Evolutionary conservation across 2,797 vertebrate species (phyloP), one percentile per base, ranked within the genome.

Genomic region (Miichthys miiuy): DNA sequence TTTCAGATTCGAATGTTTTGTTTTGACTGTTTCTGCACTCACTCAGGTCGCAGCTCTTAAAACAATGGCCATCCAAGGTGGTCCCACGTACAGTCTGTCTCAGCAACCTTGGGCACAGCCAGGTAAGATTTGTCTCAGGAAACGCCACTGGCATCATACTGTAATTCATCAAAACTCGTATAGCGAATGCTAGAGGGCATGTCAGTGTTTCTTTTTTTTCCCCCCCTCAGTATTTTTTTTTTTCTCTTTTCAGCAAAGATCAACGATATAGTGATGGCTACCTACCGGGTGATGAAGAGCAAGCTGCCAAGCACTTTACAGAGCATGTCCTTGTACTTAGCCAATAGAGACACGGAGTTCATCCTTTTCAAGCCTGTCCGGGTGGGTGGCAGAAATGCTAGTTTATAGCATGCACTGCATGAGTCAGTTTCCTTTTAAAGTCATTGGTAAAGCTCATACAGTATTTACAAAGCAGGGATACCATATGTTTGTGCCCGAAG

Each of bases 71-170:
- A 96, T 94, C 81, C 96, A 98, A 90, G 98, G 97, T 85, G 98
- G 98, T 42, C 98, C 98, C 58, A 97, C 92, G 0, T 99, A 99
- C 85, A 97, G 93, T 71, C 95, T 99, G 56, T 95, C 97, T 5
- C 96, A 98, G 89, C 98, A 99, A 76, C 97, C 98, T 56, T 99
- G 98, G 98, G 98, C 98, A 0, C 98, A 99, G 77, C 97, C 98
- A 93, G 97, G 98, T 99, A 95, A 89, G 89, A 88, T 85, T 84
- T 82, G 83, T 88, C 83, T 87, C 79, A 68, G 79, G 76, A 83
- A 85, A 79, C 47, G 64, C 82, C 74, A 72, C 58, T 34, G 78
- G 78, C 78, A 47, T 75, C 76, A 34, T 7, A 27, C 64, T 71
- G 76, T 77, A 84, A 91, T 91, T 89, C 82, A 93, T 93, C 88